Evolutionary conservation across 2,888 invertebrate genomes (phyloP).

Genomic region (Dyspetes luteomarginatus): DNA sequence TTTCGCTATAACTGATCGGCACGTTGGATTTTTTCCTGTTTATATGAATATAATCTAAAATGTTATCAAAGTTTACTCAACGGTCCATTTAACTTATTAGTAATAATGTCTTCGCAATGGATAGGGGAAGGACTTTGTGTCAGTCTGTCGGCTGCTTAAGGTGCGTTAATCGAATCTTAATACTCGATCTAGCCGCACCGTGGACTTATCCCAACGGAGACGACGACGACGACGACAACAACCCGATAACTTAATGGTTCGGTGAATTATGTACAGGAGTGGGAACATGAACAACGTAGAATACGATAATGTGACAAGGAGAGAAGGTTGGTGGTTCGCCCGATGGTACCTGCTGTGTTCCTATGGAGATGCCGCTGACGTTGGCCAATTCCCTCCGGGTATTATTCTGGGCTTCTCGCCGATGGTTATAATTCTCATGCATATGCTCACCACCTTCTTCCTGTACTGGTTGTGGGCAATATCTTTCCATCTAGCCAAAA

Average conservation of each 20-base stretch:
- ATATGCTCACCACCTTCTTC: not conserved
- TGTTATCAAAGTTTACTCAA: conserved; percentile 32
- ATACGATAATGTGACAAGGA: conserved; percentile 53
- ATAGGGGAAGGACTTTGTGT: not conserved
- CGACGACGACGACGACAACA: conserved; percentile 37
- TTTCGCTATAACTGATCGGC: too few relatives aligned
- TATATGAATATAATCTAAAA: not conserved
- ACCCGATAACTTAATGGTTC: conserved; percentile 56
- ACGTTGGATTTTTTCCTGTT: too few relatives aligned
- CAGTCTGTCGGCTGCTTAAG: conserved; percentile 12
- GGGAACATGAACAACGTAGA: conserved; percentile 17
- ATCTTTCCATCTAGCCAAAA: not conserved
- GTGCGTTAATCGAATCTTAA: conserved; percentile 48
- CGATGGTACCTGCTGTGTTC: conserved; percentile 10
- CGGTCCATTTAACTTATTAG: conserved; percentile 29
- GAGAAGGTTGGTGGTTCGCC: conserved; percentile 27
- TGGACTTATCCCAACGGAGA: conserved; percentile 17
- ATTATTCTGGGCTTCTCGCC: not conserved
- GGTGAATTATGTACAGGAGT: conserved; percentile 36
- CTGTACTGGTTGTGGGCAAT: not conserved
- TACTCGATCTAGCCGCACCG: conserved; percentile 41
- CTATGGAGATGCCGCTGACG: not conserved
- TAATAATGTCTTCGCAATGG: conserved; percentile 14
- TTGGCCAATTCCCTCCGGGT: conserved; percentile 8
- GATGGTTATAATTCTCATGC: conserved; percentile 2